Base-by-base conservation (phyloP, 2,113 vertebrate species). In the Lycocorax pyrrhopterus region DNA sequence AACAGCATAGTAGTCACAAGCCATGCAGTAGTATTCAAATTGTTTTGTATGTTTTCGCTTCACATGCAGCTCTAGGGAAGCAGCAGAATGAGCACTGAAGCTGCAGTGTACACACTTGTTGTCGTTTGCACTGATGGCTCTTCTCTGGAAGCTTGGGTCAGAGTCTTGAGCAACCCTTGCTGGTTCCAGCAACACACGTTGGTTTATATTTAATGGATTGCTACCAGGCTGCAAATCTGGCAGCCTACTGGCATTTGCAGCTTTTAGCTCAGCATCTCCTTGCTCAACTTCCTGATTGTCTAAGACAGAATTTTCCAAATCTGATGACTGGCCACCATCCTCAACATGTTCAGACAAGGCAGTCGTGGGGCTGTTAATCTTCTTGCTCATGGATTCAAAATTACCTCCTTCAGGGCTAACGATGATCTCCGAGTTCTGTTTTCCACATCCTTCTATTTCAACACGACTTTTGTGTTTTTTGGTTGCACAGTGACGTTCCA, bases 401-500 rank as follows among this genome's bases (percentile, higher is more conserved):
- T 94, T 87, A 33, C 91, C 77, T 25, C 81, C 97, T 94, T 98
- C 97, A 3, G 98, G 96, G 51, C 95, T 94, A 75, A 98, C 89
- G 0, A 98, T 84, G 49, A 98, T 96, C 64, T 98, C 98, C 0
- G 96, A 91, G 67, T 89, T 97, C 55, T 96, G 97, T 76, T 96
- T 97, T 46, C 97, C 98, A 69, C 68, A 92, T 27, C 94, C 97
- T 84, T 98, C 98, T 55, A 98, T 95, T 90, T 98, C 97, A n/a
- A 98, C 98, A 29, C 98, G 99, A 64, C 96, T 98, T 80, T 98
- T 97, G 74, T 99, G 99, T 83, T 99, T 99, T 96, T 99, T 99
- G 21, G 99, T 99, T 73, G 99, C 98, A 94, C 99, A 99, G 53
- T 99, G 99, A 9, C 99, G 99, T 84, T 99, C 99, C 99, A 99